phyloP scores from a whole-genome alignment of 2,113 vertebrate species.

The Nettapus auritus region DNA sequence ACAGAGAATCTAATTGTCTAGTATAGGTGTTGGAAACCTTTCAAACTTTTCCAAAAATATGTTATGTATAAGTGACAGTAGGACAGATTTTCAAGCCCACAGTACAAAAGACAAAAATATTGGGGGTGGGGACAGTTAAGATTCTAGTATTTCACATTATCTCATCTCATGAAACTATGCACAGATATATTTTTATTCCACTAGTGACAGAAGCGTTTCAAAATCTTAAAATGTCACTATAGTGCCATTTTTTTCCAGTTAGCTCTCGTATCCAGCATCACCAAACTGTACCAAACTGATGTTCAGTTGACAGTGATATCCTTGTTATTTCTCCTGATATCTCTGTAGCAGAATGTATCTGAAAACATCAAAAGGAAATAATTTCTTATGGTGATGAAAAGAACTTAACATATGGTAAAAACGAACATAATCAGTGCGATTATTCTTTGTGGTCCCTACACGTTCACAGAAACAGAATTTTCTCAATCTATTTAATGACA shows the following conservation, averaged over 20 bases:
- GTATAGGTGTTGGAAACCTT: neutral
- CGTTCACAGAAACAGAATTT: neutral
- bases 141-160: neutral
- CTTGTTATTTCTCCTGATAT: neutral
- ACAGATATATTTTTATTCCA: neutral
- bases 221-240: neutral
- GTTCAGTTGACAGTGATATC: neutral
- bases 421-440: neutral
- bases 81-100: neutral
- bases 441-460: neutral
- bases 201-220: neutral
- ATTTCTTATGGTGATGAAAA: neutral
- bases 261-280: rapidly evolving
- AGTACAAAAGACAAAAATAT: neutral
- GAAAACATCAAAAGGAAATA: neutral
- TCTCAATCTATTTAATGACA: neutral
- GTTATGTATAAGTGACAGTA: neutral
- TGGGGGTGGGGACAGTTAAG: rapidly evolving
- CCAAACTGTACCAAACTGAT: neutral
- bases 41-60: neutral
- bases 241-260: neutral
- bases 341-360: neutral
- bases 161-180: neutral
- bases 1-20: neutral
- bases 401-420: neutral